phyloP scores from a whole-genome alignment of 2,113 vertebrate species.

The Sinocyclocheilus anophthalmus region DNA sequence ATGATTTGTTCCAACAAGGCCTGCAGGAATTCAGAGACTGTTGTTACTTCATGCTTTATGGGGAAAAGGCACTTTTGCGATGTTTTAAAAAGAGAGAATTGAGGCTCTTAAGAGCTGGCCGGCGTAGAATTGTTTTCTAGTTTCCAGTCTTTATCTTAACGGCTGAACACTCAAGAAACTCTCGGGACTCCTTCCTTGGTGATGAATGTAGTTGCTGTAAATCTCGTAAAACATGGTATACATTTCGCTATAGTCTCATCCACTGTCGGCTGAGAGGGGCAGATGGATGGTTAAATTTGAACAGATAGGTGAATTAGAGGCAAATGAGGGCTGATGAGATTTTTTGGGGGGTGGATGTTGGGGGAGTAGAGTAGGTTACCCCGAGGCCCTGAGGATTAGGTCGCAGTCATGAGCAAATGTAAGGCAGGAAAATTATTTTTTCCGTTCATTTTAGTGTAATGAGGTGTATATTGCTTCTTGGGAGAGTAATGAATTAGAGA shows the following conservation, averaged over 20 bases:
- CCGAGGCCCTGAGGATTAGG: conserved; percentile 56
- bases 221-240: conserved; percentile 27
- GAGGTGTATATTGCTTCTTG: conserved; percentile 65
- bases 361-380: conserved; percentile 33
- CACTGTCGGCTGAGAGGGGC: conserved; percentile 19
- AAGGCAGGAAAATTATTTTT: conserved; percentile 52
- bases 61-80: not conserved
- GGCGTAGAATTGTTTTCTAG: conserved; percentile 1
- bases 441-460: conserved; percentile 61
- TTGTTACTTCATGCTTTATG: not conserved
- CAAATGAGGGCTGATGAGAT: conserved; percentile 48
- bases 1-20: not conserved
- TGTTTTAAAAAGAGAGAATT: not conserved
- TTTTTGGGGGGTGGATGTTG: conserved; percentile 27
- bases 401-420: conserved; percentile 48
- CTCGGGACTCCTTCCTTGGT: not conserved
- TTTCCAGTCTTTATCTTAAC: not conserved
- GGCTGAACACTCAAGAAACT: not conserved
- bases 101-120: not conserved
- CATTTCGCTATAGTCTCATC: conserved; percentile 10
- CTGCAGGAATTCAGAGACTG: not conserved
- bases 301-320: conserved; percentile 37
- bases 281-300: conserved; percentile 39
- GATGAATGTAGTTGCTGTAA: conserved; percentile 24
- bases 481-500: conserved; percentile 63